Conservation (phyloP, 2,888 invertebrate genomes). For the Hylaea fasciaria region DNA sequence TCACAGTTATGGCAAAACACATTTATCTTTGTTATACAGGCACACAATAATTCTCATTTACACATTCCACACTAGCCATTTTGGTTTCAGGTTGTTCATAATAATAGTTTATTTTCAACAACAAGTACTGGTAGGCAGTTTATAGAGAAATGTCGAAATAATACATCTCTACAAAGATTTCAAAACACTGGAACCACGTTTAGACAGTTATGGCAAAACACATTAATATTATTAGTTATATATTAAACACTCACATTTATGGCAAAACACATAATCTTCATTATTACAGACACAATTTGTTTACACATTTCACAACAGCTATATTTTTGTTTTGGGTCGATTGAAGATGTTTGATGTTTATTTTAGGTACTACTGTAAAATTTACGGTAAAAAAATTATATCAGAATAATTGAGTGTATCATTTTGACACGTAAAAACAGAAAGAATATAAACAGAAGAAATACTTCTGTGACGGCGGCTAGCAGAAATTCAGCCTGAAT, state of each 20-base stretch:
- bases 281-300: slow-evolving; percentile 23
- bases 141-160: no score
- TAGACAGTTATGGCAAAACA: background rate
- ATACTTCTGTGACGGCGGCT: no score
- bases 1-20: background rate
- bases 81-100: slow-evolving; percentile 37
- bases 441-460: no score
- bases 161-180: no score
- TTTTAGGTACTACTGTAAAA: background rate
- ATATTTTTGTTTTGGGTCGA: slow-evolving; percentile 38
- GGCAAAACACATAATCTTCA: background rate
- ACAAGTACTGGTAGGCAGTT: no score
- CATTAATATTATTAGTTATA: background rate
- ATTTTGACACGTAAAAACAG: no score
- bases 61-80: slow-evolving; percentile 39
- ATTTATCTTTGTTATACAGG: background rate
- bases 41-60: slow-evolving; percentile 19
- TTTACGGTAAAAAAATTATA: background rate
- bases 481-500: no score
- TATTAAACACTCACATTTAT: background rate
- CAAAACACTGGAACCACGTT: background rate
- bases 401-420: no score
- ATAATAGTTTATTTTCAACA: no score
- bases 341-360: slow-evolving; percentile 36
- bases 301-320: slow-evolving; percentile 38